Conservation (phyloP, 2,113 vertebrate species). For the Brevimyrus niger region DNA sequence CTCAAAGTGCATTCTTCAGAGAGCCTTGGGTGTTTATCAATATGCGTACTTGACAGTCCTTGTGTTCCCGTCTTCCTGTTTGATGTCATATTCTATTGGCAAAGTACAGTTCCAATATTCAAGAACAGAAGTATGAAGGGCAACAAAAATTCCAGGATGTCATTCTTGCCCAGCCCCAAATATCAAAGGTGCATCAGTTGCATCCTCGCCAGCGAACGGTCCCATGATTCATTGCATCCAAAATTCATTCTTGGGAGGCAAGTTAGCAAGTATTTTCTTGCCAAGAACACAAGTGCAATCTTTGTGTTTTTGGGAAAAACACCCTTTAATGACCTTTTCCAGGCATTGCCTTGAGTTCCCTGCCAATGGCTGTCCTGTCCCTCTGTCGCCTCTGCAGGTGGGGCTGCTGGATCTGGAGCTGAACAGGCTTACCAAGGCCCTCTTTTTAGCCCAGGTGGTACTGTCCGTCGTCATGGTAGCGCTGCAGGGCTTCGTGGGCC, state of each 20-base stretch:
- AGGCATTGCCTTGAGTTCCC: neutral
- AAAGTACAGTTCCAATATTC: neutral
- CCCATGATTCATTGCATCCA: neutral
- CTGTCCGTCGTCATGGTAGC: slow-evolving; percentile 89
- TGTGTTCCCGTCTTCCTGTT: neutral
- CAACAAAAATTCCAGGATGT: neutral
- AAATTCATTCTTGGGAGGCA: neutral
- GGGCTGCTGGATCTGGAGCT: slow-evolving; percentile 89
- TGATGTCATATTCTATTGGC: neutral
- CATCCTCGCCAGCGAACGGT: neutral
- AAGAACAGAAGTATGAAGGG: neutral
- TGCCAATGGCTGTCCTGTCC: neutral
- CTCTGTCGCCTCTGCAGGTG: slow-evolving; percentile 57
- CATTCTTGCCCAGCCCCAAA: neutral
- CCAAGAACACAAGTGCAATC: neutral
- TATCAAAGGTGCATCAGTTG: neutral
- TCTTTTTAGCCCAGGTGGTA: slow-evolving; percentile 88
- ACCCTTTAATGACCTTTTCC: neutral
- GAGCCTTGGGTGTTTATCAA: neutral
- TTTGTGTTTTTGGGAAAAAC: neutral
- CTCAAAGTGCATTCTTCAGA: neutral
- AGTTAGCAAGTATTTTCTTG: neutral
- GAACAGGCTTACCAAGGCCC: slow-evolving; percentile 89
- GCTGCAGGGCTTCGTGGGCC: slow-evolving; percentile 88
- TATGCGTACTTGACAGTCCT: neutral